Conservation (phyloP, 2,888 invertebrate genomes). For the Drepanosiphum platanoidis region DNA sequence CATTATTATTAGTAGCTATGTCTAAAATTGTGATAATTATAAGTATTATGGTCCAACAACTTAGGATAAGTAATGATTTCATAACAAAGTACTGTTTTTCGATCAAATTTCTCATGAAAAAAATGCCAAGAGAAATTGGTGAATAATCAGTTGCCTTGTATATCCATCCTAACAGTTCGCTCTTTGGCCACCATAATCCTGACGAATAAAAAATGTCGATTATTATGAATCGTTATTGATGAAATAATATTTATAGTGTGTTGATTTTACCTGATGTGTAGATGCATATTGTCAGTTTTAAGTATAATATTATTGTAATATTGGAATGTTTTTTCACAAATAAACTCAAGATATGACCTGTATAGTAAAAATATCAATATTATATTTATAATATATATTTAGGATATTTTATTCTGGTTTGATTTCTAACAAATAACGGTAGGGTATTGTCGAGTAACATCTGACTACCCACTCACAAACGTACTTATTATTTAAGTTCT, state of each 20-base stretch:
- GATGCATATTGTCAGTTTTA: constrained; percentile 11
- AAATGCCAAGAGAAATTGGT: neutral
- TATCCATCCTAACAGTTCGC: neutral
- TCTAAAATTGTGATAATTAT: neutral
- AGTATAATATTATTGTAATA: neutral
- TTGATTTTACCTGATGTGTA: constrained; percentile 13
- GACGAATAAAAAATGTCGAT: neutral
- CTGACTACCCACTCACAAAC: no score
- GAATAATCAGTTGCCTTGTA: neutral
- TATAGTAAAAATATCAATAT: neutral
- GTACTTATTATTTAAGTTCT: no score
- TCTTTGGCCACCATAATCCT: constrained; percentile 43
- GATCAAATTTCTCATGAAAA: constrained; percentile 24
- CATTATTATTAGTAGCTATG: neutral
- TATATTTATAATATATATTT: no score
- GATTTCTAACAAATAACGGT: no score
- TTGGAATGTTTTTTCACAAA: neutral
- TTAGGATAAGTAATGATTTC: neutral
- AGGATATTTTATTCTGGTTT: no score
- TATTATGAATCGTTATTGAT: neutral
- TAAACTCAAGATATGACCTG: constrained; percentile 24
- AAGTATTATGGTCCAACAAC: constrained; percentile 17
- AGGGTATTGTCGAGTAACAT: no score
- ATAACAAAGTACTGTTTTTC: constrained; percentile 23
- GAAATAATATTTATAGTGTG: no score